Base-by-base conservation (phyloP, 2,797 vertebrate genomes). In the Sebastes flavidus region DNA sequence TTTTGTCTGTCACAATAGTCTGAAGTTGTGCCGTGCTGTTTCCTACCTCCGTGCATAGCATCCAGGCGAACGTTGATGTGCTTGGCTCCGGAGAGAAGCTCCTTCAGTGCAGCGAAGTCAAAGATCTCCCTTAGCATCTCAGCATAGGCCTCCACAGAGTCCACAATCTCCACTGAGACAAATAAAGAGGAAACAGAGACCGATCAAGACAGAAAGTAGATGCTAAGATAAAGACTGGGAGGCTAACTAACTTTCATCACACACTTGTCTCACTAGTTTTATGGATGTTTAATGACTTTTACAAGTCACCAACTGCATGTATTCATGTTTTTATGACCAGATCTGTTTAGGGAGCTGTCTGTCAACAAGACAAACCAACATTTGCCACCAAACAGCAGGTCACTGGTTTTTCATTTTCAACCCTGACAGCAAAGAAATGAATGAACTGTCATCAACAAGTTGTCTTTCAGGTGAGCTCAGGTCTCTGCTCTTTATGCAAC, bases 11-110 rank as follows among this genome's bases (percentile, higher is more conserved):
- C 11, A 55, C 6, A 36, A n/a, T 36, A 49, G 30, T 20, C 27
- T 52, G 3, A 58, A n/a, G 12, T 7, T 22, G 12, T 24, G 12
- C n/a, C 10, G 20, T 22, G 54, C 6, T 2, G 36, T 71, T 65
- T 27, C 72, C 0, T 95, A 99, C 99, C 99, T 97, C 99, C 99
- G 0, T 99, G 99, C 98, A 99, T 99, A 27, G 98, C 97, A 38
- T 99, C 99, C 20, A 99, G 94, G 2, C 98, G 97, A 38, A 99
- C 96, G 54, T 97, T 97, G 6, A 99, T 97, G 82, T 96, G 96
- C 80, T 95, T 96, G 12, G 96, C 90, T 86, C 97, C 98, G 0
- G 98, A 99, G 4, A 99, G 97, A 70, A 99, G 96, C 56, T 97
- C 96, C 90, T 99, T 99, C 73, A 99, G 87, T 0, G 97, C 97